phyloP scores from a whole-genome alignment of 2,113 vertebrate genomes.

The Poeciliopsis occidentalis region DNA sequence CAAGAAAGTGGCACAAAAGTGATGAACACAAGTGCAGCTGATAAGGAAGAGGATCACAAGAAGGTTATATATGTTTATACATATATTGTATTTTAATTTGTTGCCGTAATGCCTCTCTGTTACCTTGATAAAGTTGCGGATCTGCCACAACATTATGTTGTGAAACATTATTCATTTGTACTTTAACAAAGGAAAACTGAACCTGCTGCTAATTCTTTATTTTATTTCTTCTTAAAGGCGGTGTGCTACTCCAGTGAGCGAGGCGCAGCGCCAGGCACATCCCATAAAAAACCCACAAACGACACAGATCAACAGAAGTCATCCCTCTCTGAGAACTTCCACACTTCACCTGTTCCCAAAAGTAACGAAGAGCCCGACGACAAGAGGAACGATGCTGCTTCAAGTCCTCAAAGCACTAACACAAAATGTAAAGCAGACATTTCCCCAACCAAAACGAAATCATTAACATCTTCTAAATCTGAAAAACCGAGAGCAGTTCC shows the following conservation, averaged over 20 bases:
- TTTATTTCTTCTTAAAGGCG: constrained; percentile 39
- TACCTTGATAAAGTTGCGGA: no score
- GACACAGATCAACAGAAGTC: constrained; percentile 7
- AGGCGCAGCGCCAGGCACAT: not conserved
- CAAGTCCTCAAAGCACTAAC: not conserved
- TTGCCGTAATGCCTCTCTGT: no score
- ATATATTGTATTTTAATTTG: no score
- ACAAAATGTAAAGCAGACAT: not conserved
- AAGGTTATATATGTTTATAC: no score
- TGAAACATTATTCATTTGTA: not conserved
- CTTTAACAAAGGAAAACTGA: no score
- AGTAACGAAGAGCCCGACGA: not conserved
- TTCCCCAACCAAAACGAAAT: not conserved
- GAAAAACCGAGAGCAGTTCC: not conserved
- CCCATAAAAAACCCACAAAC: not conserved
- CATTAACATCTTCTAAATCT: not conserved
- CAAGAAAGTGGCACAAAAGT: not conserved
- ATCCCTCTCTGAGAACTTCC: not conserved
- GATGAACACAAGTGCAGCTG: not conserved
- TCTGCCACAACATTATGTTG: not conserved
- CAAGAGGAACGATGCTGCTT: not conserved
- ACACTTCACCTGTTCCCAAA: not conserved
- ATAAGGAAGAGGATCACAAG: not conserved
- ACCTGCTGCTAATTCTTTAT: not conserved
- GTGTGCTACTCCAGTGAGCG: not conserved